Base-by-base conservation (phyloP, 2,888 invertebrate genomes). In the Thera britannica region DNA sequence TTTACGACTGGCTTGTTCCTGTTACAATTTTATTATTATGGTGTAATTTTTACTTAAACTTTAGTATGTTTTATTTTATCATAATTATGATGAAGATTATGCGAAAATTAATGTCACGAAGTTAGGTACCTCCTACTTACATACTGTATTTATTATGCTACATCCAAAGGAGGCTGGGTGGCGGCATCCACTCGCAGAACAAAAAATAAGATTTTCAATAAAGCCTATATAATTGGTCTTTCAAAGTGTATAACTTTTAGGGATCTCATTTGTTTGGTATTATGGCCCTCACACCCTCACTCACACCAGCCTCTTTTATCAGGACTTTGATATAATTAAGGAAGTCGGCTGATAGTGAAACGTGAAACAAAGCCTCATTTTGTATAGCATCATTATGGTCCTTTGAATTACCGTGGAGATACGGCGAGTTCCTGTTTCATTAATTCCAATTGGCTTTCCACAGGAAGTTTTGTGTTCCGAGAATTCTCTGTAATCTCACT, bases 401-500 rank as follows among this genome's bases (percentile, higher is more conserved):
- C 38, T 38, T 59, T 59, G 9, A 59, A 60, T 60, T 51, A 60
- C 38, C 49, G 23, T 34, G n/a, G 3, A 38, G 51, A 58, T 59
- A 59, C 36, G 35, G 12, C 51, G 12, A 36, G 59, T 60, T 48
- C 65, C 67, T 71, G 71, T 71, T 70, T 73, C 65, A 69, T 68
- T 70, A 68, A 68, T 73, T 69, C 34, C 67, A 73, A 69, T 69
- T 71, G 62, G 67, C 69, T 65, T 57, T 69, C 65, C 62, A 56
- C 58, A 64, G n/a, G 55, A 69, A 54, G 36, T 44, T 58, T 58
- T 36, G 49, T 58, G 36, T 12, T 49, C 4, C 35, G 11, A 58
- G 35, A 36, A 46, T 46, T 59, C 54, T 55, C 54, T 55, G 35
- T 52, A 61, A 54, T 61, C 4, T 54, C 9, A 55, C 12, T 46